phyloP scores from a whole-genome alignment of 2,113 vertebrate genomes.

The Natator depressus region DNA sequence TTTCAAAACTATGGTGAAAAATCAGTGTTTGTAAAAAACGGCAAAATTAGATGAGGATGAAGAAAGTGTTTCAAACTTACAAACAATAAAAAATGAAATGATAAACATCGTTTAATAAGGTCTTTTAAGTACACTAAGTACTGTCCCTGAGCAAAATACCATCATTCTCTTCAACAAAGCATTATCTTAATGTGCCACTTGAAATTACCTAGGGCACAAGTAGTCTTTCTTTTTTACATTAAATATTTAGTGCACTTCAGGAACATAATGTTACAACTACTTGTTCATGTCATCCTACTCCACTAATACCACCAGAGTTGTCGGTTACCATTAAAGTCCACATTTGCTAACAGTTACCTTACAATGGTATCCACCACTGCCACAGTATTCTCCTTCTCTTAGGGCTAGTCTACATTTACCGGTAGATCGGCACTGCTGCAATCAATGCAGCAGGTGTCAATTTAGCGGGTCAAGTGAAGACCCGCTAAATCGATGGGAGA shows the following conservation, averaged over 20 bases:
- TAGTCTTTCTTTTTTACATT: background rate
- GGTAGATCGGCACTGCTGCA: too few species aligned
- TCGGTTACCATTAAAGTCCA: background rate
- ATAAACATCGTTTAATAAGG: background rate
- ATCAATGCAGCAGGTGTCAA: too few species aligned
- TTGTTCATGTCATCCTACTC: background rate
- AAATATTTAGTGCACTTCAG: background rate
- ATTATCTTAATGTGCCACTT: background rate
- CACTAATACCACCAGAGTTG: background rate
- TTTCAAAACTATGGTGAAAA: background rate
- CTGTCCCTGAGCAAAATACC: background rate
- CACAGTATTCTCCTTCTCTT: background rate
- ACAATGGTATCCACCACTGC: background rate
- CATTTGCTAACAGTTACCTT: background rate
- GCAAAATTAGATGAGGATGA: background rate
- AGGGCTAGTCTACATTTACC: background rate
- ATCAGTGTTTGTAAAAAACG: background rate
- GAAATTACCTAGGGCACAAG: background rate
- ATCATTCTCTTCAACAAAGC: background rate
- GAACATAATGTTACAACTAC: background rate
- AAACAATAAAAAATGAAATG: background rate
- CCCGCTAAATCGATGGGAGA: too few species aligned
- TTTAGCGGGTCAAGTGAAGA: too few species aligned
- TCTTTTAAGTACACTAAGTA: background rate
- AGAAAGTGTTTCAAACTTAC: background rate